phyloP scores from a whole-genome alignment of 2,888 invertebrate genomes.

The Acrobasis repandana region DNA sequence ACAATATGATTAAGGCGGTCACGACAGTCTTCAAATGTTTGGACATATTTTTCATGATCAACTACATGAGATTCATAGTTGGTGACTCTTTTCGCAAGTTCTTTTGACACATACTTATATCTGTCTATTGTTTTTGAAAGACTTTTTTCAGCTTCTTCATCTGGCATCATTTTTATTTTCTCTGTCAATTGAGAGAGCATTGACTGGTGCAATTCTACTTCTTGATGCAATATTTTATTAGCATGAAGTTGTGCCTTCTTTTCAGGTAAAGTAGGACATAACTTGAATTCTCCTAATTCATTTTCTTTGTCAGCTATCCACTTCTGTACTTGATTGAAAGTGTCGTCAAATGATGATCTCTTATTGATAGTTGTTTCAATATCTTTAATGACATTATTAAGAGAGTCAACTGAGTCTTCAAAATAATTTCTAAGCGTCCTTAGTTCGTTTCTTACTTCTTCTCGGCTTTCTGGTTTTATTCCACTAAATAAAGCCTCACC shows the following conservation, averaged over 20 bases:
- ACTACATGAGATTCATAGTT: conserved; percentile 87
- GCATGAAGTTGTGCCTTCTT: conserved; percentile 94
- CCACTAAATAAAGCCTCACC: conserved; percentile 95
- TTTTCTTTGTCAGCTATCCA: conserved; percentile 93
- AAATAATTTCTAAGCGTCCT: conserved; percentile 91
- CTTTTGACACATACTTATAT: conserved; percentile 86
- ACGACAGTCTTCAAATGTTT: conserved; percentile 90
- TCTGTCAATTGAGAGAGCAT: conserved; percentile 92
- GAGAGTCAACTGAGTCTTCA: conserved; percentile 92
- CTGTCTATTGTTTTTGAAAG: conserved; percentile 88
- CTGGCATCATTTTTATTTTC: conserved; percentile 90
- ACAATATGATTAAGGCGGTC: conserved; percentile 92
- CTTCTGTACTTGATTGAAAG: conserved; percentile 92
- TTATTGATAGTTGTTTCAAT: conserved; percentile 95
- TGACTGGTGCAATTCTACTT: conserved; percentile 92
- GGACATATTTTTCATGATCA: conserved; percentile 92
- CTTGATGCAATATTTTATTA: conserved; percentile 91
- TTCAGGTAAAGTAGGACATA: conserved; percentile 91
- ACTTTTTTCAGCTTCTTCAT: conserved; percentile 90
- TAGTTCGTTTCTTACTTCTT: conserved; percentile 91
- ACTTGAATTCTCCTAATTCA: conserved; percentile 86
- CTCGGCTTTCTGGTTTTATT: conserved; percentile 93
- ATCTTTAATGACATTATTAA: conserved; percentile 92
- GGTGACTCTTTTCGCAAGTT: conserved; percentile 86
- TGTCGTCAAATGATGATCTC: conserved; percentile 96